Conservation (phyloP, 1,140 invertebrate genomes). For the Zaprionus taronus region DNA sequence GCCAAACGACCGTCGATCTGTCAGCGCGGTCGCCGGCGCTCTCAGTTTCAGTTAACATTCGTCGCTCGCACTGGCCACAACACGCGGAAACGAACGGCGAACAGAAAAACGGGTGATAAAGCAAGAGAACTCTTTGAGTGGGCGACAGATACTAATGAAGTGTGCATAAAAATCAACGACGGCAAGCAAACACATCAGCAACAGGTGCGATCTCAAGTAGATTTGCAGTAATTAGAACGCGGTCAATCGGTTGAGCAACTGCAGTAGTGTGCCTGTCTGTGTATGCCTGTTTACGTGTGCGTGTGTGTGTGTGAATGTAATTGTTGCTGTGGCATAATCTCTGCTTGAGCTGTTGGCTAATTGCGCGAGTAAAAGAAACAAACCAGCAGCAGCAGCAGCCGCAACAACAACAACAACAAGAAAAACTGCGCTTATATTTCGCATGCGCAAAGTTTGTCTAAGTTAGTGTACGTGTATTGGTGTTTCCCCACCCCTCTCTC, state of each 20-base stretch:
- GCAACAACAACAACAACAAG: constrained; percentile 13
- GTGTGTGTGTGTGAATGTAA: constrained; percentile 25
- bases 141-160: constrained; percentile 37
- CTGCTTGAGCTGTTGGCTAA: constrained; percentile 62
- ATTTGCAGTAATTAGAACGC: constrained; percentile 40
- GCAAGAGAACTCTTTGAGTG: constrained; percentile 20
- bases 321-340: constrained; percentile 45
- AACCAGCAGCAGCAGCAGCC: constrained; percentile 11
- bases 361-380: constrained; percentile 69
- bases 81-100: constrained; percentile 60
- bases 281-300: constrained; percentile 22
- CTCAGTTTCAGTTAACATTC: constrained; percentile 61
- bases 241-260: constrained; percentile 37
- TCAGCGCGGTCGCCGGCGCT: constrained; percentile 49
- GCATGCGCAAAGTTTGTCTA: constrained; percentile 58
- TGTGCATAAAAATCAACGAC: constrained; percentile 21
- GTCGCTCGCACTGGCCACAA: constrained; percentile 65
- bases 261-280: constrained; percentile 1
- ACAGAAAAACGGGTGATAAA: constrained; percentile 3
- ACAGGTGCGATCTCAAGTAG: constrained; percentile 22
- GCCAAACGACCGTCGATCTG: constrained; percentile 57
- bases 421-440: constrained; percentile 47
- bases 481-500: constrained; percentile 15
- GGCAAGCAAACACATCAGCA: background rate
- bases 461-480: constrained; percentile 39